A percentile compares a stretch with the other conserved stretches of the same genome.
Evolutionary conservation across 2,113 vertebrate genomes (phyloP).

Genomic region (Acanthisitta chloris): DNA sequence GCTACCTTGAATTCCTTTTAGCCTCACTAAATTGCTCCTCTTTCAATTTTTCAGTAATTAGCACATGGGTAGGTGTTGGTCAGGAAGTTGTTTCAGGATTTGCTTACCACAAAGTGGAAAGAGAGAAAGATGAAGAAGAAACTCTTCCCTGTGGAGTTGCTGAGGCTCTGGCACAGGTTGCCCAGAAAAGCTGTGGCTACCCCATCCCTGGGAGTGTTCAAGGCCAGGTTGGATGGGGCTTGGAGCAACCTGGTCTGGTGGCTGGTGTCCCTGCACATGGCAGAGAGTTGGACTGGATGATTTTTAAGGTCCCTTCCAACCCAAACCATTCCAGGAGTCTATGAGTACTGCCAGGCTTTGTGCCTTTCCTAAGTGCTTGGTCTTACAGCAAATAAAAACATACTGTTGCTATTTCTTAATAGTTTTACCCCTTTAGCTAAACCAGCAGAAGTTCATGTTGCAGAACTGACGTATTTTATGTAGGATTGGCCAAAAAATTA

Average conservation of each 20-base stretch:
- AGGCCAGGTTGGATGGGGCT: rapidly evolving
- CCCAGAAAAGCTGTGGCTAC: background rate
- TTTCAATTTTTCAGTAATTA: background rate
- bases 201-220: background rate
- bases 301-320: background rate
- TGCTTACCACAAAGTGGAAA: background rate
- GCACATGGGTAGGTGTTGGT: background rate
- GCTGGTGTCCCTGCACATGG: background rate
- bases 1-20: background rate
- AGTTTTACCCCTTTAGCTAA: background rate
- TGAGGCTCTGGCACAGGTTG: background rate
- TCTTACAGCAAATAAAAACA: background rate
- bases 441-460: background rate
- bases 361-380: background rate
- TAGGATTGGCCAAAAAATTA: background rate
- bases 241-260: background rate
- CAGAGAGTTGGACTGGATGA: background rate
- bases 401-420: background rate
- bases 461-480: background rate
- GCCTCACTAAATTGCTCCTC: background rate
- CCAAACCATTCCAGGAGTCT: background rate
- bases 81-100: background rate
- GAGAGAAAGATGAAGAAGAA: background rate
- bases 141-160: background rate
- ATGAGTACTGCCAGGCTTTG: rapidly evolving